Evolutionary conservation across 92 coral and sea anemone genomes (phyloP).

Genomic region (Palythoa grandiflora): DNA sequence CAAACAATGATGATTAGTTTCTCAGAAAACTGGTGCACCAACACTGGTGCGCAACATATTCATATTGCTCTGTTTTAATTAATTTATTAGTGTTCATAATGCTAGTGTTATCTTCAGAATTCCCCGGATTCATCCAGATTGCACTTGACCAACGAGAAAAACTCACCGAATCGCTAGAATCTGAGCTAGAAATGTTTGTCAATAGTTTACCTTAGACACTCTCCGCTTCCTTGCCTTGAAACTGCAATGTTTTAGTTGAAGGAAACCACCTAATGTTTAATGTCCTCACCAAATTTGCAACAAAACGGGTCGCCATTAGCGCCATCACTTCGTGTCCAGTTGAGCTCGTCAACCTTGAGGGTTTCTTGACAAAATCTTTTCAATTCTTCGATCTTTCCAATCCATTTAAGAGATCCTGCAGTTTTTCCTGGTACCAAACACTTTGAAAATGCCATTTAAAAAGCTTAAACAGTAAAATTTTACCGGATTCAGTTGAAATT

Average conservation of each 20-base stretch:
- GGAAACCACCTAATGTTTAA: constrained; percentile 26
- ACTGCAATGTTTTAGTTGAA: not conserved
- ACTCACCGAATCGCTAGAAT: not conserved
- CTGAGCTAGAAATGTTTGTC: not conserved
- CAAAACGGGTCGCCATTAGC: constrained; percentile 3
- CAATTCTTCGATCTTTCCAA: not conserved
- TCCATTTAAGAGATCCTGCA: constrained; percentile 19
- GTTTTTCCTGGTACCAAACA: constrained; percentile 3
- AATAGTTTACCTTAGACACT: not conserved
- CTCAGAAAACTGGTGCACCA: not conserved
- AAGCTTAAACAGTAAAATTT: not conserved
- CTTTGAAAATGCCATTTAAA: not conserved
- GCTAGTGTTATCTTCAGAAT: constrained; percentile 2
- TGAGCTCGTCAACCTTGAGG: not conserved
- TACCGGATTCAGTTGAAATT: not conserved
- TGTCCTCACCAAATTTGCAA: constrained; percentile 15
- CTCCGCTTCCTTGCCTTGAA: constrained; percentile 4
- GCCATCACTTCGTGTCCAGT: constrained; percentile 6
- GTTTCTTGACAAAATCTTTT: not conserved
- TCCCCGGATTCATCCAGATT: not conserved
- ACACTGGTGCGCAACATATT: not conserved
- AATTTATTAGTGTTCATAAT: not conserved
- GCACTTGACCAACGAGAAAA: not conserved
- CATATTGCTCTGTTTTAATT: not conserved
- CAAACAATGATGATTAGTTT: no score